Base-by-base conservation (phyloP, 2,113 vertebrate species). In the Vanacampus margaritifer region DNA sequence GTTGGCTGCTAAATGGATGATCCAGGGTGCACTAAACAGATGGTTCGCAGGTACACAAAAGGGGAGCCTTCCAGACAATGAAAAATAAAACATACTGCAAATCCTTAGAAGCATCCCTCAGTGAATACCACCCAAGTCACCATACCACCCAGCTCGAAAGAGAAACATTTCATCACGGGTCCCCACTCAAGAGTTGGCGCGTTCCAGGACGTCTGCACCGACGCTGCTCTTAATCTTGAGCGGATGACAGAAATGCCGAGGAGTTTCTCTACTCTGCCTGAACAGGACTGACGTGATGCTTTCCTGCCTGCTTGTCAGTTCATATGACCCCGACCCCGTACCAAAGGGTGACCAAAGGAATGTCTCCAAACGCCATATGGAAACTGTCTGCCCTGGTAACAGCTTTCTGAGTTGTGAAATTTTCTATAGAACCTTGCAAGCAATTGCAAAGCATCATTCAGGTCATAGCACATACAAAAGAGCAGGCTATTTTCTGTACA, bases 211-310 rank as follows among this genome's bases (percentile, higher is more conserved):
- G 19, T 10, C 58, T 80, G 82, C 75, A 83, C 61, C 46, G 19
- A 21, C 36, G n/a, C 74, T 81, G 65, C 45, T 83, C 71, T 67
- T 77, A 68, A 74, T 81, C 73, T 79, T 76, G 57, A 41, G 24
- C 41, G 78, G 76, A 84, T 87, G 86, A 89, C 86, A 75, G 69
- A 74, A 36, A 0, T 63, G 75, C 83, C 82, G 79, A 89, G 88
- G 91, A 91, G 91, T 93, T 89, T 93, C 91, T 89, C 91, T 86
- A 72, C 78, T 80, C 73, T 2, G 91, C 81, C 82, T 85, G 87
- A 84, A 85, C 64, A 67, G 67, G 74, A 66, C 80, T 61, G 74
- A 76, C 78, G 75, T 54, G 64, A 72, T 17, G 45, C 69, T 64
- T 75, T 6, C 54, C 73, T 74, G 57, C 53, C 5, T 71, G 67